Evolutionary conservation across 2,797 vertebrate species (phyloP).

Genomic region (Protosalanx chinensis): DNA sequence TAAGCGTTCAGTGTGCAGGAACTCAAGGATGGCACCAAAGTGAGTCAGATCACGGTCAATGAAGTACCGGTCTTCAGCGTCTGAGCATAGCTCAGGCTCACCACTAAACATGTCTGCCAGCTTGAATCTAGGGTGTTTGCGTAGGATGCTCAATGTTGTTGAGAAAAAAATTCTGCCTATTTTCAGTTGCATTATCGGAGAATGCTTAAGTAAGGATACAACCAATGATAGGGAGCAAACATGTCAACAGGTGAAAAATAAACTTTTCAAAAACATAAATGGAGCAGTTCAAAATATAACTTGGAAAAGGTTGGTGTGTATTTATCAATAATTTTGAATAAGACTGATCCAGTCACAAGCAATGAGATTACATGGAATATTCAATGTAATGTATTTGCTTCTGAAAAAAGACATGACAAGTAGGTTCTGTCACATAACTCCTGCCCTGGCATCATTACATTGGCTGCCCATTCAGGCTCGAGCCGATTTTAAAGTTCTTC

Average conservation of each 20-base stretch:
- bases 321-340: neutral
- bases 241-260: no score
- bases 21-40: conserved; percentile 85
- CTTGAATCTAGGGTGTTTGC: conserved; percentile 78
- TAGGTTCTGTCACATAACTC: no score
- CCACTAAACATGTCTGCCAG: conserved; percentile 79
- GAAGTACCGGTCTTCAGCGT: conserved; percentile 80
- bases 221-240: neutral
- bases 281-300: neutral
- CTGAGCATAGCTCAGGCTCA: conserved; percentile 59
- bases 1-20: conserved; percentile 77
- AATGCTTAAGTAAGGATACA: conserved; percentile 38
- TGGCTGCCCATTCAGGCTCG: no score
- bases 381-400: no score
- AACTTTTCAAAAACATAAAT: no score
- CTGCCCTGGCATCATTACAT: no score
- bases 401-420: no score
- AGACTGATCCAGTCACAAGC: no score
- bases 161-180: conserved; percentile 84
- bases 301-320: neutral
- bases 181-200: conserved; percentile 79
- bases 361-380: no score
- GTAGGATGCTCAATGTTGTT: conserved; percentile 78
- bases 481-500: no score
- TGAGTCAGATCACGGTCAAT: conserved; percentile 83